phyloP scores from a whole-genome alignment of 2,113 vertebrate species.

The Cheilinus undulatus region DNA sequence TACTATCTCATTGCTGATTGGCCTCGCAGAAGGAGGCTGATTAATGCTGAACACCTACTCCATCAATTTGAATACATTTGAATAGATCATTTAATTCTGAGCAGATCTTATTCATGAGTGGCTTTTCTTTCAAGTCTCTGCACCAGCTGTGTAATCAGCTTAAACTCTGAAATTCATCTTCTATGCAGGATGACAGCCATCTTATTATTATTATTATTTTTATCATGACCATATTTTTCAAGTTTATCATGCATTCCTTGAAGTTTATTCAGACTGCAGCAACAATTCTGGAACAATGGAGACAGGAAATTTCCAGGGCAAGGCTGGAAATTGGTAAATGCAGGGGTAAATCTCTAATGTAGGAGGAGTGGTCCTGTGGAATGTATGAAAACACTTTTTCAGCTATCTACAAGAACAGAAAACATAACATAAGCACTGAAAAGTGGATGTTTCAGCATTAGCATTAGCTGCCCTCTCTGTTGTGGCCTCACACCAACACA shows the following conservation, averaged over 20 bases:
- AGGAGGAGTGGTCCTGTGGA: conserved; percentile 10
- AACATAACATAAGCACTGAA: conserved; percentile 5
- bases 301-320: conserved; percentile 27
- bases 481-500: conserved; percentile 28
- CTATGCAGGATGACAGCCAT: neutral
- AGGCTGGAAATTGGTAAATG: conserved; percentile 32
- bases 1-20: conserved; percentile 46
- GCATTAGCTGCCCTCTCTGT: conserved; percentile 12
- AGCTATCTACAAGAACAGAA: conserved; percentile 6
- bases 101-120: conserved; percentile 1
- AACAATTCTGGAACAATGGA: conserved; percentile 40
- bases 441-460: conserved; percentile 17
- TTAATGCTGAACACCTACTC: conserved; percentile 45
- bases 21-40: conserved; percentile 46
- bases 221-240: conserved; percentile 13
- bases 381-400: conserved; percentile 30
- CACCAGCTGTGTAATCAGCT: conserved; percentile 10
- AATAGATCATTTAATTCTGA: conserved; percentile 31
- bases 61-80: conserved; percentile 42
- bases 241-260: conserved; percentile 24
- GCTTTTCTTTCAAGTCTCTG: conserved; percentile 8
- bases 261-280: conserved; percentile 25
- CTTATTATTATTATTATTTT: neutral
- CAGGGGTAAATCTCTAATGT: conserved; percentile 17
- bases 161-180: conserved; percentile 14